Evolutionary conservation across 1,140 invertebrate species (phyloP).

Genomic region (Tetranychus cinnabarinus): DNA sequence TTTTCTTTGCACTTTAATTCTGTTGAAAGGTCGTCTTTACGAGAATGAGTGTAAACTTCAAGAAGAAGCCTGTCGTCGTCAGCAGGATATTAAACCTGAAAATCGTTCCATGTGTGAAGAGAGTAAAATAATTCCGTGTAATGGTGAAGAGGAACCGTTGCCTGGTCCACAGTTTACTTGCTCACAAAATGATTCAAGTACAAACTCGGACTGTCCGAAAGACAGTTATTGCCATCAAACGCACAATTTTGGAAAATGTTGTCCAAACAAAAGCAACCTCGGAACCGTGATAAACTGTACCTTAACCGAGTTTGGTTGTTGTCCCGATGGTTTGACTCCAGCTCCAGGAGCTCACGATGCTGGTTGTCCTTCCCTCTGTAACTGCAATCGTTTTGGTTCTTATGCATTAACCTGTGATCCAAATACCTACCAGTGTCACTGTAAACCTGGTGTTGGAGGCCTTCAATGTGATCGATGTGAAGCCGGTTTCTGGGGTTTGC

Average conservation of each 20-base stretch:
- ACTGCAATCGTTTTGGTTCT: neutral
- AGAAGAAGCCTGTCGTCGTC: slow-evolving; percentile 55
- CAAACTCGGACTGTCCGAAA: slow-evolving; percentile 39
- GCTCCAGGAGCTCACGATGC: slow-evolving; percentile 48
- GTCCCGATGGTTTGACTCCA: slow-evolving; percentile 54
- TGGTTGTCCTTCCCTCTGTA: slow-evolving; percentile 37
- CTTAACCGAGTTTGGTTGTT: slow-evolving; percentile 30
- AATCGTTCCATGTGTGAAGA: slow-evolving; percentile 54
- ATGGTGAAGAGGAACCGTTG: slow-evolving; percentile 43
- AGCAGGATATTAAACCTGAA: slow-evolving; percentile 37
- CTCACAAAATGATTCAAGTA: slow-evolving; percentile 44
- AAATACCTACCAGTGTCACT: neutral
- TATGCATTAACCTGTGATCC: neutral
- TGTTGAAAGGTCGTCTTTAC: slow-evolving; percentile 36
- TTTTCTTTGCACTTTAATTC: neutral
- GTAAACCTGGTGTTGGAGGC: slow-evolving; percentile 37
- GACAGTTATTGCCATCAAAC: slow-evolving; percentile 63
- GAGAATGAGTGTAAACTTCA: slow-evolving; percentile 55
- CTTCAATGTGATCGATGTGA: slow-evolving; percentile 67
- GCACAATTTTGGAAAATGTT: slow-evolving; percentile 48
- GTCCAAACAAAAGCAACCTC: slow-evolving; percentile 33
- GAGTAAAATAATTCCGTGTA: slow-evolving; percentile 38
- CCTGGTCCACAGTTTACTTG: slow-evolving; percentile 55
- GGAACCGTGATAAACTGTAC: slow-evolving; percentile 9
- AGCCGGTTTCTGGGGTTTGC: slow-evolving; percentile 56